Evolutionary conservation across 2,888 invertebrate genomes (phyloP), one percentile per base, ranked within the genome.

Genomic region (Polymixis flavicincta): DNA sequence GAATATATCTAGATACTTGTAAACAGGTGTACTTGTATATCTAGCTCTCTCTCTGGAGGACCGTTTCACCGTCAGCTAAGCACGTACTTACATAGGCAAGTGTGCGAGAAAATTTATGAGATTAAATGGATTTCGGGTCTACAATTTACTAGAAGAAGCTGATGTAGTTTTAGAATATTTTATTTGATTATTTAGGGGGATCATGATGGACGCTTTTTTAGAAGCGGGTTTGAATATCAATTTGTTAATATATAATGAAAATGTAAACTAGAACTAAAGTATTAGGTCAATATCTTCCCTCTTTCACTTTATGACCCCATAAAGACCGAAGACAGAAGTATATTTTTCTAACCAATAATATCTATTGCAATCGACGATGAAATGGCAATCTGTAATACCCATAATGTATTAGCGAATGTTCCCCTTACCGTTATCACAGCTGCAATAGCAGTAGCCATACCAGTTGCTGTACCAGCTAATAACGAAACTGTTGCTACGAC

Each of bases 71-170:
- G 22, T 32, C 52, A 68, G 54, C 32, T 55, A 63, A 61, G 17
- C 37, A 84, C 42, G 45, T 72, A 72, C 22, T 32, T 81, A 84
- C 42, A 37, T 70, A 70, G n/a, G 42, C 76, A 42, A 59, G 32
- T 73, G 54, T 50, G 28, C 14, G 45, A 57, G 66, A 70, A 66
- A 84, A 84, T 82, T 84, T 76, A 84, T 67, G 66, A 73, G 67
- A 76, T 63, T 57, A 54, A 70, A 80, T 59, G 63, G 60, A 57
- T 63, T 71, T 73, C 57, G 32, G 45, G 22, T 52, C n/a, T 63
- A 70, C 37, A 70, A 59, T n/a, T 59, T 32, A 61, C 76, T 80
- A 69, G 82, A 84, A 76, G 59, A 28, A 50, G 37, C 71, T 55
- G 54, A 19, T 55, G 8, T 22, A 37, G 37, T 42, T 45, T 37